These are phyloP conservation scores for Leuciscus idus DNA, from an alignment of 2,113 vertebrate species.

Conservation along the genomic window DNA sequence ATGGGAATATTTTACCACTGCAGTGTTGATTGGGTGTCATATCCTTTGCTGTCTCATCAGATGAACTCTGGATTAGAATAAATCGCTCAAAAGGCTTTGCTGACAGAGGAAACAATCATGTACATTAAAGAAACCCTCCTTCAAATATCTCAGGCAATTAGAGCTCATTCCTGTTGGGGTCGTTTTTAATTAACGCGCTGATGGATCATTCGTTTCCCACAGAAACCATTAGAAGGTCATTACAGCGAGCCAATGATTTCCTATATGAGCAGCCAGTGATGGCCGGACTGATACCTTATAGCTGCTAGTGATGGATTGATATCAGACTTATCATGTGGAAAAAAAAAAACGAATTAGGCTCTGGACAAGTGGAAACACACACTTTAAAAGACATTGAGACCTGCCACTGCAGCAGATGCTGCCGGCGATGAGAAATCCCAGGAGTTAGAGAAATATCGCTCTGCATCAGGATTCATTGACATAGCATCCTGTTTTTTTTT, in stretches of 20 bases:
- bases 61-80: constrained; percentile 19
- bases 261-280: constrained; percentile 48
- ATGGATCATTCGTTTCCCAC: constrained; percentile 55
- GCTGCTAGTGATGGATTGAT: constrained; percentile 41
- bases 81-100: constrained; percentile 33
- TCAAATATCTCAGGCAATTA: constrained; percentile 52
- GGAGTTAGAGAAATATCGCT: background rate
- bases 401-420: constrained; percentile 1
- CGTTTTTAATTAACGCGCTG: constrained; percentile 57
- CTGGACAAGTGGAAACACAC: constrained; percentile 30
- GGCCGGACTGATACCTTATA: constrained; percentile 59
- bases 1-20: background rate
- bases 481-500: background rate
- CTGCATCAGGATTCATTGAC: background rate
- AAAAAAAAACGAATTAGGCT: constrained; percentile 15
- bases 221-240: constrained; percentile 52
- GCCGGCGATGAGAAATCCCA: background rate
- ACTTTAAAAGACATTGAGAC: constrained; percentile 27
- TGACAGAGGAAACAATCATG: constrained; percentile 31
- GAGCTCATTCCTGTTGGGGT: constrained; percentile 37
- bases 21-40: background rate
- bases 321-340: constrained; percentile 35
- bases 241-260: constrained; percentile 52
- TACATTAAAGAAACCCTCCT: constrained; percentile 34
- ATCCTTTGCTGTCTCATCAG: background rate